A percentile compares a stretch with the other conserved stretches of the same genome.
Evolutionary conservation across 2,113 vertebrate species (phyloP).

Genomic region (Physeter macrocephalus): DNA sequence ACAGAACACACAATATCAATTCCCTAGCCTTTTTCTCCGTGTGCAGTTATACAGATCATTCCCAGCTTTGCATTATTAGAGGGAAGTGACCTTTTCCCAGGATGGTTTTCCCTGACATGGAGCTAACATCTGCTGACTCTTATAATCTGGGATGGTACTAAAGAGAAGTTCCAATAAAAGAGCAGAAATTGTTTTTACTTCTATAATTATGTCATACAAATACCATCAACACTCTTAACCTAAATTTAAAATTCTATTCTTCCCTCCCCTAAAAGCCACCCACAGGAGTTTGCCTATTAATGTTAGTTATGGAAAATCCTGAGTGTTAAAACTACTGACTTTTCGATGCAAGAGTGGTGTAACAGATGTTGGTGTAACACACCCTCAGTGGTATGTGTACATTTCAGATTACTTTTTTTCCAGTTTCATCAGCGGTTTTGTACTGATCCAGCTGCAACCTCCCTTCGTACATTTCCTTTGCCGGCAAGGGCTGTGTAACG

Average conservation of each 20-base stretch:
- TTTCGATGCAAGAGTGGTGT: neutral
- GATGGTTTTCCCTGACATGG: neutral
- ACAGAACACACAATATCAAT: neutral
- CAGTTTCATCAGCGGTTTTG: neutral
- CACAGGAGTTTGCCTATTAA: neutral
- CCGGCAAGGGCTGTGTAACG: neutral
- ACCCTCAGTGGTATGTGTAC: neutral
- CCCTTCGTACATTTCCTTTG: neutral
- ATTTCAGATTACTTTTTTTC: neutral
- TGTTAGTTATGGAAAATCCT: neutral
- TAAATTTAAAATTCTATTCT: neutral
- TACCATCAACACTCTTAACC: neutral
- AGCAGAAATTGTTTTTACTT: neutral
- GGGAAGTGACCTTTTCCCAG: neutral
- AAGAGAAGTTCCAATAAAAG: neutral
- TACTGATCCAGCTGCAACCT: neutral
- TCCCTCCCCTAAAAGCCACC: neutral
- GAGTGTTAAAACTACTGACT: neutral
- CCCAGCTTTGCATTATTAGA: neutral
- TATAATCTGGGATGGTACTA: neutral
- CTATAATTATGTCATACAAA: neutral
- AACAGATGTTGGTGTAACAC: no score
- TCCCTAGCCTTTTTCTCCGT: neutral
- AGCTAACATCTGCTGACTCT: neutral
- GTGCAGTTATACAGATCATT: neutral